Base-by-base conservation (phyloP, 1,140 invertebrate species). In the Neodiprion lecontei region DNA sequence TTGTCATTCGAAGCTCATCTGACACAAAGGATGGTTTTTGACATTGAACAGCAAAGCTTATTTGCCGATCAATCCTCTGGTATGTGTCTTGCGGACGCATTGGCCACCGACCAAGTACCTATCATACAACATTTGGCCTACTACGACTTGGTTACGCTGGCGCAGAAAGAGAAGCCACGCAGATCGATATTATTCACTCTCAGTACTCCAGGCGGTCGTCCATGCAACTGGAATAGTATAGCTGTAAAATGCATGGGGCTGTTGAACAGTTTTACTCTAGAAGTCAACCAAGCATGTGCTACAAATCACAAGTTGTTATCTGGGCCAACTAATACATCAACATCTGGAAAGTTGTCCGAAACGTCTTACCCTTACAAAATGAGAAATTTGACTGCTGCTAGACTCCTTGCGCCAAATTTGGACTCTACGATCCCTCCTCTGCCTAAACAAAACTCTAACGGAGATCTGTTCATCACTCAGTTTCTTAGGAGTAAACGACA, bases 151-250 rank as follows among this genome's bases (percentile, higher is more conserved):
- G 89, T 90, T 72, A 90, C 90, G 14, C 78, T 95, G 65, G 88
- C 93, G 9, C 88, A 90, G 78, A 92, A 89, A 72, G 91, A 92
- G 68, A 80, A 83, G 67, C 1, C 69, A 2, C 89, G 93, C 76
- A 90, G 94, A 75, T 75, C 84, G 61, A 81, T 91, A 71, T 87
- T 95, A 23, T 96, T 94, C 80, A 90, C 90, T 12, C 83, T 96
- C 0, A 95, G 94, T 71, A 91, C 93, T 81, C 94, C 94, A 69
- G 93, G 94, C 40, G 93, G 93, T 69, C 94, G 95, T 85, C 94
- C 95, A 1, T 92, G 93, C 76, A 95, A 94, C 77, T 96, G 95
- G 95, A 95, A 93, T 78, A 89, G 89, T 72, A 82, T 95, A 7
- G 86, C 93, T 11, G 89, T 91, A 77, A 90, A 90, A 78, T 91